Conservation (phyloP, 2,797 vertebrate species). For the Sebastes steindachneri region DNA sequence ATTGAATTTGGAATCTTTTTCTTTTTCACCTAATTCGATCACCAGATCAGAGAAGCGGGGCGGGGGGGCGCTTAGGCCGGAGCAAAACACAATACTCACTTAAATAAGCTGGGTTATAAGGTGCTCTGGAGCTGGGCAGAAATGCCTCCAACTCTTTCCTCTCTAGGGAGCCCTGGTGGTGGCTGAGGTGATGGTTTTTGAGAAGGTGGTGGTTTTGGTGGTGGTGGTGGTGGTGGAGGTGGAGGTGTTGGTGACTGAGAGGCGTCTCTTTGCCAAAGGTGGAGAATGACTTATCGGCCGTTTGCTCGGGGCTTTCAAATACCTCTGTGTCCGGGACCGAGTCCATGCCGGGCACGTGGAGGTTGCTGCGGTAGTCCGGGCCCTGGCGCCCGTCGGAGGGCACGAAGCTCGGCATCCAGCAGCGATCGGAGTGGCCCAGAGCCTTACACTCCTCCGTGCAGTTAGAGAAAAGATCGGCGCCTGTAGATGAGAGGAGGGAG, state of each 20-base stretch:
- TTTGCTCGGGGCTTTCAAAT: constrained; percentile 81
- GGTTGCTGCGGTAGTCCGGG: constrained; percentile 98
- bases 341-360: constrained; percentile 98
- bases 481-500: constrained; percentile 64
- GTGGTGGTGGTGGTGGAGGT: constrained; percentile 61
- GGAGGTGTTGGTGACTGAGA: constrained; percentile 64
- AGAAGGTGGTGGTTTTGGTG: constrained; percentile 23
- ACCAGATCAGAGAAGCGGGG: constrained; percentile 41
- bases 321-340: constrained; percentile 97
- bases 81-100: constrained; percentile 89
- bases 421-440: constrained; percentile 97
- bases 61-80: neutral
- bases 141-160: constrained; percentile 94
- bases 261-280: constrained; percentile 93
- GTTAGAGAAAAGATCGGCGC: constrained; percentile 96
- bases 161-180: constrained; percentile 79
- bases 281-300: constrained; percentile 92
- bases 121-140: constrained; percentile 91
- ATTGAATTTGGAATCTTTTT: constrained; percentile 49
- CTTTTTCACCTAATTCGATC: constrained; percentile 32
- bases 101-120: constrained; percentile 94
- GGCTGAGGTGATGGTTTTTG: constrained; percentile 49
- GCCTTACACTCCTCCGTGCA: constrained; percentile 99
- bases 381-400: constrained; percentile 93
- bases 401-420: constrained; percentile 99